Evolutionary conservation across 2,797 vertebrate genomes (phyloP).

Genomic region (Hozukius guyotensis): DNA sequence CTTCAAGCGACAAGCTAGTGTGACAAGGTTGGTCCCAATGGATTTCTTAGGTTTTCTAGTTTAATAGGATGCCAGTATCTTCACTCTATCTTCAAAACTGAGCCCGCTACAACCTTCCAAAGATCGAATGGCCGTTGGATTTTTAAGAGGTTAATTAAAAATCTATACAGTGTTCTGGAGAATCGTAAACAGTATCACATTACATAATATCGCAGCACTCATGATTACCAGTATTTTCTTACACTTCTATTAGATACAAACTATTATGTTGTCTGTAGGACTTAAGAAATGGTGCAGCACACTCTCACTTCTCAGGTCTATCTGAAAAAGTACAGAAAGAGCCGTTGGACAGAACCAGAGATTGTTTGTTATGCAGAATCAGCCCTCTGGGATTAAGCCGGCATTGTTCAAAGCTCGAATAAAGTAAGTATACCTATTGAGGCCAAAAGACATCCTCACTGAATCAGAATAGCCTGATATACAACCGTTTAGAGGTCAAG

Average conservation of each 20-base stretch:
- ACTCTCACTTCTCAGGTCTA: constrained; percentile 29
- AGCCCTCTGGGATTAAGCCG: constrained; percentile 84
- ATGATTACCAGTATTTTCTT: too few relatives aligned
- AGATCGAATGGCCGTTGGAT: too few relatives aligned
- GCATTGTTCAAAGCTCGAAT: constrained; percentile 89
- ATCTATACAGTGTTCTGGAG: too few relatives aligned
- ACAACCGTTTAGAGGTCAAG: constrained; percentile 97
- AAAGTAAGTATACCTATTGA: constrained; percentile 85
- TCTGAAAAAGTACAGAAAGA: constrained; percentile 43
- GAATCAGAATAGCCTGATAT: constrained; percentile 95
- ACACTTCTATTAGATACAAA: background rate
- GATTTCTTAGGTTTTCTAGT: too few relatives aligned
- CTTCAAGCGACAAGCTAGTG: too few relatives aligned
- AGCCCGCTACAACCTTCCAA: too few relatives aligned
- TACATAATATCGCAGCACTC: too few relatives aligned
- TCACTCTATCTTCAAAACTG: too few relatives aligned
- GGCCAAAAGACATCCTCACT: constrained; percentile 90
- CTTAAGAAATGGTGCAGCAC: constrained; percentile 17
- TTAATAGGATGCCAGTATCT: too few relatives aligned
- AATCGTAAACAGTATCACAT: background rate
- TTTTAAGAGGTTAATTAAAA: too few relatives aligned
- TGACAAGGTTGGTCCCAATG: too few relatives aligned
- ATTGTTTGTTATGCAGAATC: constrained; percentile 79
- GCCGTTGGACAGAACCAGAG: constrained; percentile 54
- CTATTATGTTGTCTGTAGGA: background rate